Percentiles rank a stretch among this genome's conserved stretches.
phyloP scores from a whole-genome alignment of 2,888 invertebrate species.

The Hydroisotoma schaefferi region DNA sequence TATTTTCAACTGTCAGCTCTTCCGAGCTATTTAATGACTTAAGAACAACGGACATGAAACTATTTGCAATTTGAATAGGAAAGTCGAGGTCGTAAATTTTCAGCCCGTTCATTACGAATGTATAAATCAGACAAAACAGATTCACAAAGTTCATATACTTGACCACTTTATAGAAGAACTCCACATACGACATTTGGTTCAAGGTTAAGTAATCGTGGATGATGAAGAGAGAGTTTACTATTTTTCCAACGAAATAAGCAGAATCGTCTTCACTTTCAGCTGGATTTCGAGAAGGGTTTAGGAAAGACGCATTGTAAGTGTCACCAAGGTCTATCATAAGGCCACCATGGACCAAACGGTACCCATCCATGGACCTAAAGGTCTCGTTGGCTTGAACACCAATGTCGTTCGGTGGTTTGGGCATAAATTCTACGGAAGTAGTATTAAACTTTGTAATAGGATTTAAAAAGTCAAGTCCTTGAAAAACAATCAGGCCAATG shows the following conservation, averaged over 20 bases:
- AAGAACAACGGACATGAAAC: conserved; percentile 3
- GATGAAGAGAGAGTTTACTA: conserved; percentile 4
- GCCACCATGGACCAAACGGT: no score
- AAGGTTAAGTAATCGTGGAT: conserved; percentile 16
- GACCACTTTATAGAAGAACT: conserved; percentile 12
- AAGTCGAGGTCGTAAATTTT: conserved; percentile 16
- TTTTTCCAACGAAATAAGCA: conserved; percentile 5
- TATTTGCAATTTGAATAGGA: conserved; percentile 14
- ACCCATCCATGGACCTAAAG: no score
- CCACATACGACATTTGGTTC: conserved; percentile 14
- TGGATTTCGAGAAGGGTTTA: background rate
- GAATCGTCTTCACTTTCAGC: background rate
- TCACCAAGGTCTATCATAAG: no score
- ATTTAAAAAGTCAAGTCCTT: conserved; percentile 12
- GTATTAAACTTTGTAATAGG: no score
- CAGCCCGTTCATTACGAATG: conserved; percentile 2
- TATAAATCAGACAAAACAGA: conserved; percentile 13
- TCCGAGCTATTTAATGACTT: background rate
- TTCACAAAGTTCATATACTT: conserved; percentile 21
- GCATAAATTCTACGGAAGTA: no score
- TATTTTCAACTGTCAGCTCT: background rate
- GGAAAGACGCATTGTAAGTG: no score
- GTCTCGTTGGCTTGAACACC: no score
- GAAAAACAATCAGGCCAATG: conserved; percentile 12
- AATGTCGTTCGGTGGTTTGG: no score